A percentile compares a stretch with the other conserved stretches of the same genome.
These are phyloP conservation scores for Spheniscus humboldti DNA, from an alignment of 2,797 vertebrate genomes.

Conservation along the genomic window DNA sequence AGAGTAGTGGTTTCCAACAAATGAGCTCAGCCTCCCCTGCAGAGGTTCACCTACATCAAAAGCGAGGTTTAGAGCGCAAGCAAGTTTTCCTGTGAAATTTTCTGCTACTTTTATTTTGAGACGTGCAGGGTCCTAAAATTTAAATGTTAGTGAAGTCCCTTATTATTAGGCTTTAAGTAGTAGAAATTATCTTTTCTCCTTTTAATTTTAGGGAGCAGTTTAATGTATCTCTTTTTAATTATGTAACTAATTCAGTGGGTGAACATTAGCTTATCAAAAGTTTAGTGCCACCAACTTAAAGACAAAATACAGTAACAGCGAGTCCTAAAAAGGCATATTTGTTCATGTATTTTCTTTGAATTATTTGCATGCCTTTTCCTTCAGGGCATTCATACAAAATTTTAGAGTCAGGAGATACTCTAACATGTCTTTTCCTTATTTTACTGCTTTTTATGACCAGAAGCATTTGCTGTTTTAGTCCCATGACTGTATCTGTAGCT, in stretches of 20 bases:
- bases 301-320: not conserved
- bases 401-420: not conserved
- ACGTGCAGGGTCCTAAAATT: not conserved
- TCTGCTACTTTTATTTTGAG: not conserved
- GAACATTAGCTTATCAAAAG: not conserved
- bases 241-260: not conserved
- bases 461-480: not conserved
- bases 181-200: not conserved
- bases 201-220: not conserved
- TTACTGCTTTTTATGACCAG: not conserved
- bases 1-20: not conserved
- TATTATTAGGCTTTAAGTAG: not conserved
- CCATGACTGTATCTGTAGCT: not conserved
- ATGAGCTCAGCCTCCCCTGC: not conserved
- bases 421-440: not conserved
- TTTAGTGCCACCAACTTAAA: not conserved
- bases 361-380: not conserved
- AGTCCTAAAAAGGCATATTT: not conserved
- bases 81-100: not conserved
- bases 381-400: not conserved
- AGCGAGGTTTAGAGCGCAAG: not conserved
- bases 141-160: not conserved
- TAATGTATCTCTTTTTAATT: not conserved
- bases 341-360: not conserved
- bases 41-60: not conserved